These are phyloP conservation scores for Cassiopea xamachana DNA, from an alignment of 30 jellyfish, hydroid and myxozoan genomes.

Conservation along the genomic window DNA sequence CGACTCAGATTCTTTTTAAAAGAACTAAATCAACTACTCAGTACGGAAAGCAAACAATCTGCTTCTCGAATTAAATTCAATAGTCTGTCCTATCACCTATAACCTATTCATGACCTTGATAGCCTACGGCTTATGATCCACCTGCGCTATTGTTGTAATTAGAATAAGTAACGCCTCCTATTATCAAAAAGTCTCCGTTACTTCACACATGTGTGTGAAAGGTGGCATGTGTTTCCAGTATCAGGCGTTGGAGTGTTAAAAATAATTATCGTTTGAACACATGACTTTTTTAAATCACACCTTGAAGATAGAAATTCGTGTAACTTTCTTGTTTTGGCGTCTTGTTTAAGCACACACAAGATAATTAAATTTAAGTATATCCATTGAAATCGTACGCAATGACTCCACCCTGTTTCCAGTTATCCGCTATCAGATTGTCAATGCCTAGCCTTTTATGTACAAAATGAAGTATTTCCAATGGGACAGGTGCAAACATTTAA, in stretches of 20 bases:
- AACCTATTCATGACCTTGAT: slow-evolving; percentile 10
- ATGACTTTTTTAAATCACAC: not conserved
- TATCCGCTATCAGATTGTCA: not conserved
- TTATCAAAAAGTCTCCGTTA: not conserved
- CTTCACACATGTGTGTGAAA: not conserved
- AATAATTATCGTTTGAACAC: not conserved
- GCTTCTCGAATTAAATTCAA: not conserved
- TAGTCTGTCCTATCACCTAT: slow-evolving; percentile 2
- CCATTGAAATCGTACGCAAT: not conserved
- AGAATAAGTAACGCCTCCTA: slow-evolving; percentile 20
- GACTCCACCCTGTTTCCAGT: not conserved
- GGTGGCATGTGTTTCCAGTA: slow-evolving; percentile 9
- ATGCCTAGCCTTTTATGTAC: not conserved
- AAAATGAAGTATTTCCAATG: no score
- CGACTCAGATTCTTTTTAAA: not conserved
- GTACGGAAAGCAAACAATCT: not conserved
- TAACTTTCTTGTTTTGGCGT: not conserved
- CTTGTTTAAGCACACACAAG: not conserved
- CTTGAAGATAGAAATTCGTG: not conserved
- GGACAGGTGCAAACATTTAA: no score
- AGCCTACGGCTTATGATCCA: slow-evolving; percentile 23
- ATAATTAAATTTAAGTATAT: not conserved
- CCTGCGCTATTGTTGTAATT: slow-evolving; percentile 5
- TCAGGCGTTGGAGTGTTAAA: not conserved
- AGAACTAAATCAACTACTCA: not conserved